Evolutionary conservation across 2,113 vertebrate species (phyloP).

Genomic region (Haplotaxodon microlepis): DNA sequence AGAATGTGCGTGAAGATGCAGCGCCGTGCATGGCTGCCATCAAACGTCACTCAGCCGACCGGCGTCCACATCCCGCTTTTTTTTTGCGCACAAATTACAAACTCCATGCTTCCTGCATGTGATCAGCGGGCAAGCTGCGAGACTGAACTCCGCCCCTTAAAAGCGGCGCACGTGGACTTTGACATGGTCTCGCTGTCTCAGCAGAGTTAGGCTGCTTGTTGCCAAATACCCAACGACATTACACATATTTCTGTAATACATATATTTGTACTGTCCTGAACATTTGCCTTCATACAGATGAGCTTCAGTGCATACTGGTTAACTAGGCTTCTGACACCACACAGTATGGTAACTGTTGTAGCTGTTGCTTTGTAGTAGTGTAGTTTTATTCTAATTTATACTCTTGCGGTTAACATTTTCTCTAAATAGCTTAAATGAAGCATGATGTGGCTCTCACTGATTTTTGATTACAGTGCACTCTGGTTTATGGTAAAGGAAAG

Average conservation of each 20-base stretch:
- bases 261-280: not conserved
- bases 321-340: not conserved
- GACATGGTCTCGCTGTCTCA: constrained; percentile 49
- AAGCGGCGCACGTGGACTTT: constrained; percentile 71
- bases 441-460: not conserved
- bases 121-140: constrained; percentile 20
- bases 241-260: not conserved
- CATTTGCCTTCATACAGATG: not conserved
- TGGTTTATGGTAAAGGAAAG: not conserved
- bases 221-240: not conserved
- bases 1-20: not conserved
- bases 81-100: constrained; percentile 16
- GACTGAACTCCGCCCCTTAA: constrained; percentile 47
- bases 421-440: not conserved
- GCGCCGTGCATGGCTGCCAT: not conserved
- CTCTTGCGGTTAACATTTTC: not conserved
- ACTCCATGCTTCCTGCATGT: constrained; percentile 61
- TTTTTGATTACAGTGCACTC: not conserved
- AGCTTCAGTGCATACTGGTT: not conserved
- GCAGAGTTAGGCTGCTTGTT: not conserved
- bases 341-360: not conserved
- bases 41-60: not conserved
- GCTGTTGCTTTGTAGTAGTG: not conserved
- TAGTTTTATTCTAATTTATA: not conserved
- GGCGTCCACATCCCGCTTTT: not conserved